Evolutionary conservation across 2,888 invertebrate genomes (phyloP), one percentile per base, ranked within the genome.

Genomic region (Entomobrya proxima): DNA sequence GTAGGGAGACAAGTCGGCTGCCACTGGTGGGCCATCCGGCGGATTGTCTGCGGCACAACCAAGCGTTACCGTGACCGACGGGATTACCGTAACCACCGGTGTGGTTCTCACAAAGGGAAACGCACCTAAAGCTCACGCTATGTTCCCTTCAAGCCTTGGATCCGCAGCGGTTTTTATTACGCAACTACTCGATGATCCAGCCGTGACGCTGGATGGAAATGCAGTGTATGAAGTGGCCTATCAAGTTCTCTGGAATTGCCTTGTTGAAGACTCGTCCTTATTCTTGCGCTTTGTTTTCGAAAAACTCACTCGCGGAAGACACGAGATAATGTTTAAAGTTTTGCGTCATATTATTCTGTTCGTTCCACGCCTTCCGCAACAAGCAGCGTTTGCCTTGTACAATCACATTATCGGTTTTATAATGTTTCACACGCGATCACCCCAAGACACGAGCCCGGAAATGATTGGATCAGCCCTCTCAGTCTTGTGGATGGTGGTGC

Each of bases 361-460:
- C 91, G 96, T 98, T 69, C 97, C 98, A 0, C 95, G 97, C 64
- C 92, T 99, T 85, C 98, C 99, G 0, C 97, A 98, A 89, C 99
- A 99, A 92, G 98, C 99, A 0, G 99, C 99, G 0, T 99, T 98
- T 92, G 97, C 98, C 0, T 92, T 99, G 0, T 98, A 99, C 92
- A 99, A 99, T 93, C 99, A 99, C 91, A 96, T 99, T 90, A 99
- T 99, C 90, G 99, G 99, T 1, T 99, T 98, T 91, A 97, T 99
- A 2, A 99, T 99, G 99, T 99, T 98, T 93, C 99, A 99, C 91
- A 98, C 99, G 1, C 93, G 99, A 79, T 96, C 98, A 13, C 98
- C 99, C 0, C 97, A 98, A 91, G 98, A 99, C 91, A 96, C 97
- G 67, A 98, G 98, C 0, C 98, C 98, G 91, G 96, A 97, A 90